A percentile compares a stretch with the other conserved stretches of the same genome.
These are phyloP conservation scores for Phoxinus dragarum DNA, from an alignment of 2,797 vertebrate species.

Conservation along the genomic window DNA sequence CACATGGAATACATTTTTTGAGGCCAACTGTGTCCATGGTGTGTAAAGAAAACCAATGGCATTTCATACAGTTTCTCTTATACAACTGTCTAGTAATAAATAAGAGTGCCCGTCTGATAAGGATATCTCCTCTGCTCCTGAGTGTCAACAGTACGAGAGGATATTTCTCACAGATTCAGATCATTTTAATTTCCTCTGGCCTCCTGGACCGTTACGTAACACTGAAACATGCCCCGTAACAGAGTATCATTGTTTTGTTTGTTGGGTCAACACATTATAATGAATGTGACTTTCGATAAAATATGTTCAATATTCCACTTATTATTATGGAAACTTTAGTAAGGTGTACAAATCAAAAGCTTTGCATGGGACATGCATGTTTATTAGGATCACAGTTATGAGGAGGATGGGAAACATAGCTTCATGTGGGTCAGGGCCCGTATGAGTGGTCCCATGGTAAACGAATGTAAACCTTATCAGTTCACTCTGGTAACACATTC, in stretches of 20 bases:
- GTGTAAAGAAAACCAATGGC: not conserved
- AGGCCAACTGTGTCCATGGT: not conserved
- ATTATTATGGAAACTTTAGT: not conserved
- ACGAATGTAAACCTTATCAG: constrained; percentile 43
- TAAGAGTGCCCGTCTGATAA: not conserved
- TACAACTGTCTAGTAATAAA: not conserved
- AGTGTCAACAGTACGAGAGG: not conserved
- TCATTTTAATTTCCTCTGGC: constrained; percentile 53
- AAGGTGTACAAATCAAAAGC: not conserved
- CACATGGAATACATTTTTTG: not conserved
- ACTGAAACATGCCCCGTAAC: not conserved
- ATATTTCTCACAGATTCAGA: constrained; percentile 53
- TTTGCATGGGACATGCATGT: not conserved
- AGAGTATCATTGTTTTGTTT: not conserved
- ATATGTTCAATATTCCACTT: not conserved
- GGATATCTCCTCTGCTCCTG: not conserved
- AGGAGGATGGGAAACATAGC: constrained; percentile 15
- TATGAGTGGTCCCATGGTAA: constrained; percentile 22
- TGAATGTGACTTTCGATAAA: not conserved
- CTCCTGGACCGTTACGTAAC: not conserved
- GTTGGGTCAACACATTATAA: not conserved
- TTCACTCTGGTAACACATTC: constrained; percentile 67
- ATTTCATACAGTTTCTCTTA: not conserved
- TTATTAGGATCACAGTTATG: constrained; percentile 6
- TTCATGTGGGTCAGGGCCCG: constrained; percentile 15